A percentile compares a stretch with the other conserved stretches of the same genome.
Conservation (phyloP, 2,113 vertebrate genomes). For the Oceanites oceanicus region DNA sequence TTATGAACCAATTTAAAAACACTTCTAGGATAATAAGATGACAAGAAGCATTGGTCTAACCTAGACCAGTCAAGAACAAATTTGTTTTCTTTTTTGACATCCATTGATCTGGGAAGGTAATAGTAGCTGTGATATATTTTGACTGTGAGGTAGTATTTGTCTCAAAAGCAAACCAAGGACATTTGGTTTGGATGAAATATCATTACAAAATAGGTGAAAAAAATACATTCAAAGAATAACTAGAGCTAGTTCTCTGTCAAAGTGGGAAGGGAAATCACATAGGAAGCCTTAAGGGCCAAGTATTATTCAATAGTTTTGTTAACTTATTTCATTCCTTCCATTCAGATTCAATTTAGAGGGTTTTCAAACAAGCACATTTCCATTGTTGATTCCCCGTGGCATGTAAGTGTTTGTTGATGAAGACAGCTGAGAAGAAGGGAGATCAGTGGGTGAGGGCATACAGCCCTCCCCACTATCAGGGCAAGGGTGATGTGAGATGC, state of each 20-base stretch:
- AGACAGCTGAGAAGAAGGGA: neutral
- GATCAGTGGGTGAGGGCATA: neutral
- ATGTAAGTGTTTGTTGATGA: neutral
- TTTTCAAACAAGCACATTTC: neutral
- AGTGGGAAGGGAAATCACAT: neutral
- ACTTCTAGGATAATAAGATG: neutral
- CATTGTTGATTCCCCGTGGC: neutral
- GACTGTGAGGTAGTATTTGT: neutral
- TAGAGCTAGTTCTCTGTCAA: neutral
- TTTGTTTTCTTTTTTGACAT: conserved; percentile 15
- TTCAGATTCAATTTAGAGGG: neutral
- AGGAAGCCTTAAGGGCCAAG: neutral
- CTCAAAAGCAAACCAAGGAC: neutral
- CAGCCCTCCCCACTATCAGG: neutral
- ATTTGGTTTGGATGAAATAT: neutral
- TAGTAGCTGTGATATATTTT: conserved; percentile 3
- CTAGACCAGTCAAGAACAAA: neutral
- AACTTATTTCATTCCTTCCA: neutral
- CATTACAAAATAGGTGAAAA: neutral
- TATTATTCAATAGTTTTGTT: neutral
- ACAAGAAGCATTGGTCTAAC: conserved; percentile 1
- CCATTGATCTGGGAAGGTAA: neutral
- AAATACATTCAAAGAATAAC: neutral
- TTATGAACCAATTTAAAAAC: conserved; percentile 6
- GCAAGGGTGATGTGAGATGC: neutral